Conservation (phyloP, 2,113 vertebrate species). For the Siniperca knerii region DNA sequence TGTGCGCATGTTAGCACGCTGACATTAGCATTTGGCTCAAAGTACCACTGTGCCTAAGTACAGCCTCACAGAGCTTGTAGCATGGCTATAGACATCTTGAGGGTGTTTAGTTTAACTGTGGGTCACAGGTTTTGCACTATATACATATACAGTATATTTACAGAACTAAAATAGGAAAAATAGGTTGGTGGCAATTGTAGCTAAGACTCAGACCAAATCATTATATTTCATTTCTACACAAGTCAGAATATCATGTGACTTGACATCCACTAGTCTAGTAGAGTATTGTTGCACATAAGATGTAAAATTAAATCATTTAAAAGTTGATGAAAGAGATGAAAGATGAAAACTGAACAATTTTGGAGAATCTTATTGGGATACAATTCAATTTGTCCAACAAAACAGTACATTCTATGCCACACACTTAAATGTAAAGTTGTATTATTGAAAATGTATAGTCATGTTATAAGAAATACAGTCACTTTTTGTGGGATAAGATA, state of each 20-base stretch:
- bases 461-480: not conserved
- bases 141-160: too few species aligned
- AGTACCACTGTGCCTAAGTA: too few species aligned
- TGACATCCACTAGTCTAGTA: not conserved
- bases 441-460: not conserved
- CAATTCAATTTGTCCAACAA: not conserved
- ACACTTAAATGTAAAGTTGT: not conserved
- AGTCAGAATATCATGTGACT: too few species aligned
- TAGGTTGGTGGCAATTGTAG: not conserved
- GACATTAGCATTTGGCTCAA: too few species aligned
- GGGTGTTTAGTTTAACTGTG: too few species aligned
- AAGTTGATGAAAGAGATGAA: too few species aligned
- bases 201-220: not conserved
- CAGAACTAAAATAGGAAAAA: not conserved
- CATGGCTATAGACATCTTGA: too few species aligned
- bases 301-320: not conserved
- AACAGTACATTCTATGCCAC: not conserved
- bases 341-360: not conserved
- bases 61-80: too few species aligned
- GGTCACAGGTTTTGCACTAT: too few species aligned
- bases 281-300: not conserved
- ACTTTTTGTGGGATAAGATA: not conserved
- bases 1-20: too few species aligned
- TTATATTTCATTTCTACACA: not conserved
- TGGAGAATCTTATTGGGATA: not conserved